Evolutionary conservation across 2,888 invertebrate species (phyloP), one percentile per base, ranked within the genome.

Genomic region (Bursaphelenchus okinawaensis): DNA sequence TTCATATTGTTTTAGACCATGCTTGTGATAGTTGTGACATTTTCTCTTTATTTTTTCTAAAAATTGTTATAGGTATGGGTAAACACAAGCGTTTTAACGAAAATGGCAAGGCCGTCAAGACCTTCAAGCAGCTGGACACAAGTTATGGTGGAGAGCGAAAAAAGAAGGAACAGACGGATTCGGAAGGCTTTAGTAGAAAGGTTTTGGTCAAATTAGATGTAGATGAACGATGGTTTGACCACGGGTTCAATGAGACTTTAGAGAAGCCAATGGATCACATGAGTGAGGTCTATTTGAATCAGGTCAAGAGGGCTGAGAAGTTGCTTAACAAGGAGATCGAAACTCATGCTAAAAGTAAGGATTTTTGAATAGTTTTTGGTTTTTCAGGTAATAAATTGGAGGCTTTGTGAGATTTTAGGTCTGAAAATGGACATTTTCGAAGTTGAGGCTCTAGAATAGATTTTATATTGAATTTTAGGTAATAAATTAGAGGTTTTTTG

Each of bases 141-240:
- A 19, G 19, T 12, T 19, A n/a, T 1, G 54, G 22, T 16, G n/a
- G 6, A 12, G n/a, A 40, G 12, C 12, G 40, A 40, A 40, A 40
- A n/a, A 3, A 3, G 12, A 40, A 40, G 6, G n/a, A 16, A 16
- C 40, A 40, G 3, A 40, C 3, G 12, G 40, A 40, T 40, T 12
- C 40, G 16, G 40, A 40, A 40, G n/a, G 40, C n/a, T 40, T 40
- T 4, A 6, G 40, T 6, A 40, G 40, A 40, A 40, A 40, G n/a
- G 40, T 40, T n/a, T n/a, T 40, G n/a, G 40, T 40, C 2, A 40
- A 40, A n/a, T n/a, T 40, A 16, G 40, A 67, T 26, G 76, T 75
- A 52, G 75, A 70, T 7, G 51, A 68, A 40, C 74, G 76, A 55
- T 78, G 78, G 78, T 78, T 65, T 58, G 66, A 65, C 19, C 73